A percentile compares a stretch with the other conserved stretches of the same genome.
These are phyloP conservation scores for Mamestra brassicae DNA, from an alignment of 2,888 invertebrate genomes.

Conservation along the genomic window DNA sequence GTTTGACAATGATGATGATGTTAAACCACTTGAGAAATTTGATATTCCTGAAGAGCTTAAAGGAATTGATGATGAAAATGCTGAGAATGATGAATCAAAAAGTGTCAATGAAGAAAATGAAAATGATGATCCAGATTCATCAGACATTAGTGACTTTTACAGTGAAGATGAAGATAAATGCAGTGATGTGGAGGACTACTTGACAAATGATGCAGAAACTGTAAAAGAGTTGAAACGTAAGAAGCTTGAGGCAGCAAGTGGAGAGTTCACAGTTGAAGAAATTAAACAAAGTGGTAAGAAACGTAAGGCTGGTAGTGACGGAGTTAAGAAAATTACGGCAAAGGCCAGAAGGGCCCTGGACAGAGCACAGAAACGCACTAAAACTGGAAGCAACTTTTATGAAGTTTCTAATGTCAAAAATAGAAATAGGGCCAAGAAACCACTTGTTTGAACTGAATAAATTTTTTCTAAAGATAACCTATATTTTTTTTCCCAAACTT, in stretches of 20 bases:
- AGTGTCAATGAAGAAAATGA: slow-evolving; percentile 71
- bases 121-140: slow-evolving; percentile 88
- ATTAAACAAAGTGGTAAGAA: slow-evolving; percentile 83
- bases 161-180: slow-evolving; percentile 92
- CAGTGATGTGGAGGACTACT: slow-evolving; percentile 89
- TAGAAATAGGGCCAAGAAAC: slow-evolving; percentile 94
- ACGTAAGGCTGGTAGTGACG: slow-evolving; percentile 72
- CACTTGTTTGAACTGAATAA: slow-evolving; percentile 67
- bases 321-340: slow-evolving; percentile 92
- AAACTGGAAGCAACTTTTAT: slow-evolving; percentile 97
- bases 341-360: slow-evolving; percentile 95
- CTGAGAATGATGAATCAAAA: slow-evolving; percentile 75
- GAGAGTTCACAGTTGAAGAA: slow-evolving; percentile 90
- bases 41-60: slow-evolving; percentile 83
- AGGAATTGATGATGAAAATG: slow-evolving; percentile 85
- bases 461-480: slow-evolving; percentile 18
- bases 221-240: slow-evolving; percentile 86
- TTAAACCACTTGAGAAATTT: slow-evolving; percentile 91
- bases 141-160: slow-evolving; percentile 93
- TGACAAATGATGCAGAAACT: slow-evolving; percentile 86
- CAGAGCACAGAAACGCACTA: slow-evolving; percentile 94
- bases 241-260: slow-evolving; percentile 89
- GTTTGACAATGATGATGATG: slow-evolving; percentile 92
- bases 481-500: slow-evolving; percentile 17
- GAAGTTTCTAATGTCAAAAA: slow-evolving; percentile 97